Conservation (phyloP, 2,797 vertebrate species). For the Notamacropus eugenii region DNA sequence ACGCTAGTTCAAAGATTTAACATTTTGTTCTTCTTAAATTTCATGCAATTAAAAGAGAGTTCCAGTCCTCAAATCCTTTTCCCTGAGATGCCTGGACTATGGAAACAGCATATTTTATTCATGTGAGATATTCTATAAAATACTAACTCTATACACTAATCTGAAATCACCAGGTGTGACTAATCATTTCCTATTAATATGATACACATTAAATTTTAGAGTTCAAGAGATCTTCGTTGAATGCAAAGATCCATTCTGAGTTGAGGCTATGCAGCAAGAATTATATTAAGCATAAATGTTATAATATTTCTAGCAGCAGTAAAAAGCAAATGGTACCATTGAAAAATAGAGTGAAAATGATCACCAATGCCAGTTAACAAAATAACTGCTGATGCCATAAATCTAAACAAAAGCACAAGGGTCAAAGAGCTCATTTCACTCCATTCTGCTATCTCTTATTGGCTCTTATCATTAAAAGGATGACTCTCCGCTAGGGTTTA, state of each 20-base stretch:
- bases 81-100: neutral
- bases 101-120: neutral
- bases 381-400: neutral
- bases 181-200: conserved; percentile 13
- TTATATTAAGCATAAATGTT: neutral
- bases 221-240: neutral
- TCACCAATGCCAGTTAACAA: neutral
- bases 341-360: neutral
- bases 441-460: neutral
- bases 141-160: neutral
- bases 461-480: neutral
- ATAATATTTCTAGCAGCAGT: neutral
- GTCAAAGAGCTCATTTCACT: neutral
- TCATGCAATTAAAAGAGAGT: neutral
- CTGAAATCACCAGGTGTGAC: conserved; percentile 12
- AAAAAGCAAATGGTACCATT: neutral
- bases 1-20: neutral
- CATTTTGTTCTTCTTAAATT: neutral
- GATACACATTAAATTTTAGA: neutral
- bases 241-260: neutral
- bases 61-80: neutral
- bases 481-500: neutral
- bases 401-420: neutral
- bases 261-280: neutral
- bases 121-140: neutral